phyloP scores from a whole-genome alignment of 2,113 vertebrate species.

The Micromys minutus region DNA sequence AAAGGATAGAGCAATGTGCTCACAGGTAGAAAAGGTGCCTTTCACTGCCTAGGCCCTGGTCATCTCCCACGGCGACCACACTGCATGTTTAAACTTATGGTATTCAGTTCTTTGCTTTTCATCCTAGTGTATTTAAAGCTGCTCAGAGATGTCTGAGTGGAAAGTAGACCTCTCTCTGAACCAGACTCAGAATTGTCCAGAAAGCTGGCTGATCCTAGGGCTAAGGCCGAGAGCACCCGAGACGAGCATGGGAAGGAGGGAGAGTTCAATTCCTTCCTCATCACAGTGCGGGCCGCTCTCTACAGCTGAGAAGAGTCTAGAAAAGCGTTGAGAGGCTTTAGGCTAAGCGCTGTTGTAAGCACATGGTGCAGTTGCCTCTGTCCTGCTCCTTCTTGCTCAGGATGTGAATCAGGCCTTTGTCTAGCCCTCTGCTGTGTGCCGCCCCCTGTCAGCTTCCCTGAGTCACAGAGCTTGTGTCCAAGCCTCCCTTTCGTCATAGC shows the following conservation, averaged over 20 bases:
- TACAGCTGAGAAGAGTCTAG: not conserved
- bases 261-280: not conserved
- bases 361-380: not conserved
- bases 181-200: not conserved
- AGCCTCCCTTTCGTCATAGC: not conserved
- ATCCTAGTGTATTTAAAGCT: not conserved
- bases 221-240: not conserved
- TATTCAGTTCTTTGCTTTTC: not conserved
- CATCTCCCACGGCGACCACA: not conserved
- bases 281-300: not conserved
- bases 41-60: not conserved
- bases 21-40: not conserved
- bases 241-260: not conserved
- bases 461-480: not conserved
- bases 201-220: not conserved
- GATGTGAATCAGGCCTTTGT: not conserved
- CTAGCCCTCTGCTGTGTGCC: not conserved
- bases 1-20: not conserved
- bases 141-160: not conserved
- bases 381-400: not conserved
- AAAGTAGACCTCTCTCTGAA: slow-evolving; percentile 2
- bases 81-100: not conserved
- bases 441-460: not conserved
- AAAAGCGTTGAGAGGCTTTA: not conserved
- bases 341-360: not conserved